Evolutionary conservation across 2,113 vertebrate species (phyloP).

Genomic region (Archocentrus centrarchus): DNA sequence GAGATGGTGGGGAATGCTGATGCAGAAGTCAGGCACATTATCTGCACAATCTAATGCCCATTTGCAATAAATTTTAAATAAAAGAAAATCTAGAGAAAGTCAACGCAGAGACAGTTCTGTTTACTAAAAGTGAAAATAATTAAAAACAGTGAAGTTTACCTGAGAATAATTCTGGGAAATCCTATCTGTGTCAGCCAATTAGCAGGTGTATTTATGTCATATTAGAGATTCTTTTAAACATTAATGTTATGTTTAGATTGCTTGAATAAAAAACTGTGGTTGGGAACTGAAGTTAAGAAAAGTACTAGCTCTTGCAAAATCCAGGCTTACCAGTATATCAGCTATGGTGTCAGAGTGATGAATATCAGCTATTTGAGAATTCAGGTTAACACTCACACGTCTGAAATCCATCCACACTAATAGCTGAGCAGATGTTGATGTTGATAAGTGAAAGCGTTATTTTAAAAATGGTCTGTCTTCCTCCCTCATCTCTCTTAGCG

Average conservation of each 20-base stretch:
- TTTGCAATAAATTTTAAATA: neutral
- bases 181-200: neutral
- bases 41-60: neutral
- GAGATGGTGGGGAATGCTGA: neutral
- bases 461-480: slow-evolving; percentile 21
- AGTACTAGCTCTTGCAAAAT: neutral
- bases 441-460: slow-evolving; percentile 39
- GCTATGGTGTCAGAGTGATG: slow-evolving; percentile 14
- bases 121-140: neutral
- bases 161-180: neutral
- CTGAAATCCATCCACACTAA: slow-evolving; percentile 14
- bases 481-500: slow-evolving; percentile 1
- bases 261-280: neutral
- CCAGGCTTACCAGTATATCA: neutral
- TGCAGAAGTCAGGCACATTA: neutral
- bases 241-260: neutral
- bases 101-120: neutral
- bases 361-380: slow-evolving; percentile 43
- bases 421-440: slow-evolving; percentile 31
- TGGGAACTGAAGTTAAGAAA: neutral
- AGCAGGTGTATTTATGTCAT: neutral
- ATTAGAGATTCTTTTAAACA: neutral
- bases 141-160: neutral
- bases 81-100: neutral
- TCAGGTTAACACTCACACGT: slow-evolving; percentile 5